These are phyloP conservation scores for Morus bassanus DNA, from an alignment of 2,797 vertebrate species.

Conservation along the genomic window DNA sequence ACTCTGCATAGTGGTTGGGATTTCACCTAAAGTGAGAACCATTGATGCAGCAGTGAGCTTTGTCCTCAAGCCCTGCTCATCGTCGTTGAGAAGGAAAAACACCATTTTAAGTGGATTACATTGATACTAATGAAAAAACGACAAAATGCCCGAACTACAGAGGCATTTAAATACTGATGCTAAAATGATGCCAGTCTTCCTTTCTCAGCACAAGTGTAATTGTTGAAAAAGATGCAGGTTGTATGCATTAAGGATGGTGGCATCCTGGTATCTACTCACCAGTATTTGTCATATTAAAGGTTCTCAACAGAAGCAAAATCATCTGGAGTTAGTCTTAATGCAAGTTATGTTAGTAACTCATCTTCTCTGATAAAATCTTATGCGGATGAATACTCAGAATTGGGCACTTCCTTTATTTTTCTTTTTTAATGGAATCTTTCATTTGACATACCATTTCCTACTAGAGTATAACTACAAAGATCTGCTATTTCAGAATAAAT, in stretches of 20 bases:
- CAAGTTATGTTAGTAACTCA: neutral
- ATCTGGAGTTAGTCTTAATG: neutral
- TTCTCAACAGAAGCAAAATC: neutral
- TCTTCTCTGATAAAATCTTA: neutral
- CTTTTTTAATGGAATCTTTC: neutral
- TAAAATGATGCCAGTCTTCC: neutral
- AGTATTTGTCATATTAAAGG: neutral
- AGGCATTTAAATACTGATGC: neutral
- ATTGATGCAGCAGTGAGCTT: neutral
- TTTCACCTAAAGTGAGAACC: neutral
- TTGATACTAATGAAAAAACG: neutral
- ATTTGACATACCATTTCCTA: neutral
- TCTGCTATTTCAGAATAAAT: neutral
- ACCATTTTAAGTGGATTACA: neutral
- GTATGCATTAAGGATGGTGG: neutral
- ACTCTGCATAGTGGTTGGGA: neutral
- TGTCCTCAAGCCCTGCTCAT: neutral
- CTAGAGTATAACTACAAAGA: neutral
- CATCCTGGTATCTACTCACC: neutral
- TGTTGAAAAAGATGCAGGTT: neutral
- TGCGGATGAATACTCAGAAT: fast-evolving
- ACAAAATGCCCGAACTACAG: neutral
- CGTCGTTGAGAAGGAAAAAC: neutral
- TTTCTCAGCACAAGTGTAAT: neutral
- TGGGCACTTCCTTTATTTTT: neutral